Percentiles rank a stretch among this genome's conserved stretches.
These are phyloP conservation scores for Neoascia interrupta DNA, from an alignment of 2,888 invertebrate genomes.

Conservation along the genomic window DNA sequence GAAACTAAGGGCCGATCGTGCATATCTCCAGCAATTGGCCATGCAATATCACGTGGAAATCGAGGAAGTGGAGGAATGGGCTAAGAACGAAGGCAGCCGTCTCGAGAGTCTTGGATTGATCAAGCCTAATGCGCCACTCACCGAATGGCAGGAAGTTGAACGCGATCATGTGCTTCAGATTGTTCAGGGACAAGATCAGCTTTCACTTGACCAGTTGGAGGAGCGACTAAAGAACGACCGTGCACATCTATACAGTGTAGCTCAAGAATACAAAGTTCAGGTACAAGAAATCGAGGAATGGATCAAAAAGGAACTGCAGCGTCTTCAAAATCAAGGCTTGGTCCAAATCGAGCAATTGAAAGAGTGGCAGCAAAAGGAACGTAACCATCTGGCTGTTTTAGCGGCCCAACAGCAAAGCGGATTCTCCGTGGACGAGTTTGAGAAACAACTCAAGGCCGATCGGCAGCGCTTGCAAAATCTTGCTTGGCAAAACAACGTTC, in stretches of 20 bases:
- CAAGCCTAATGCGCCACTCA: constrained; percentile 75
- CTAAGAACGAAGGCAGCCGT: constrained; percentile 75
- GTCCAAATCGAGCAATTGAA: constrained; percentile 77
- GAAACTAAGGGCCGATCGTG: constrained; percentile 75
- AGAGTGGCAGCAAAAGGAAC: constrained; percentile 76
- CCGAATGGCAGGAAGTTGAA: constrained; percentile 77
- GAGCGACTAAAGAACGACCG: constrained; percentile 76
- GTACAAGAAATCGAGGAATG: constrained; percentile 77
- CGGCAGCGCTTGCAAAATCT: constrained; percentile 76
- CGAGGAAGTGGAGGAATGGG: constrained; percentile 77
- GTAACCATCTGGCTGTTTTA: constrained; percentile 74
- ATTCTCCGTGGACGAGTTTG: constrained; percentile 76
- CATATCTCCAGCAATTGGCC: constrained; percentile 74
- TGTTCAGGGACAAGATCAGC: constrained; percentile 74
- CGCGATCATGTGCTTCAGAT: constrained; percentile 76
- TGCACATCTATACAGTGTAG: constrained; percentile 74
- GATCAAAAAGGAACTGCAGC: constrained; percentile 76
- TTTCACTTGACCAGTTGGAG: constrained; percentile 77
- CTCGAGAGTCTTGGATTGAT: constrained; percentile 76
- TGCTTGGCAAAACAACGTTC: constrained; percentile 77
- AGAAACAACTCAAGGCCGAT: constrained; percentile 74
- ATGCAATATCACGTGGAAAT: constrained; percentile 77
- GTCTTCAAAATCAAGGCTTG: constrained; percentile 76
- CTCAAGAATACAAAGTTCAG: constrained; percentile 77
- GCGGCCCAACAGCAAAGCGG: constrained; percentile 74